Percentiles rank a stretch among this genome's conserved stretches.
phyloP scores from a whole-genome alignment of 2,888 invertebrate species.

The Pantelozetes paolii region DNA sequence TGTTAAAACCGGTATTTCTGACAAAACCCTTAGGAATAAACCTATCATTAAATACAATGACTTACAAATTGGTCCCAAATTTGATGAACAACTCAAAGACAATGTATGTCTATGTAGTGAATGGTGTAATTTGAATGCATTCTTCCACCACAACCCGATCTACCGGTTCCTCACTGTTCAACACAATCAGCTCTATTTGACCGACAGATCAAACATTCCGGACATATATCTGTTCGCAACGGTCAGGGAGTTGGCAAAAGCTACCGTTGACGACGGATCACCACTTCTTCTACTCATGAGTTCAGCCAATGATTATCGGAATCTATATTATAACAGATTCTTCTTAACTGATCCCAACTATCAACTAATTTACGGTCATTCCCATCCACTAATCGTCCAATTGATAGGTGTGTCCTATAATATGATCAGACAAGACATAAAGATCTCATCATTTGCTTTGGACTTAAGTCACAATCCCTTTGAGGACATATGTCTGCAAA shows the following conservation, averaged over 20 bases:
- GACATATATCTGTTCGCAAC: neutral
- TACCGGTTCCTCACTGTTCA: neutral
- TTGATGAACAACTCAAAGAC: neutral
- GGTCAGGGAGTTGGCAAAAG: too few relatives aligned
- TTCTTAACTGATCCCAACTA: too few relatives aligned
- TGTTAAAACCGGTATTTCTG: too few relatives aligned
- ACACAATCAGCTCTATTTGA: neutral
- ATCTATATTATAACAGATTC: too few relatives aligned
- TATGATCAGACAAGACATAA: neutral
- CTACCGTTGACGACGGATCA: too few relatives aligned
- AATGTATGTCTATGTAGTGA: neutral
- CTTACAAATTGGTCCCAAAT: neutral
- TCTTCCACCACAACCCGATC: neutral
- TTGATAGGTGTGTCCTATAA: neutral
- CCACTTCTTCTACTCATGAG: too few relatives aligned
- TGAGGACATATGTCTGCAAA: neutral
- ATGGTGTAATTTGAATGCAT: neutral
- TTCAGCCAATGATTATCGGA: too few relatives aligned
- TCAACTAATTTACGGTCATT: too few relatives aligned
- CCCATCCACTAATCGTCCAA: too few relatives aligned
- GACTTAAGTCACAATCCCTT: neutral
- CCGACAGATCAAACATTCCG: neutral
- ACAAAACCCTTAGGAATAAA: too few relatives aligned
- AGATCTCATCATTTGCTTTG: neutral
- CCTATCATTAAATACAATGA: neutral